Evolutionary conservation across 1,140 invertebrate genomes (phyloP), one percentile per base, ranked within the genome.

Genomic region (Caerostris darwini): DNA sequence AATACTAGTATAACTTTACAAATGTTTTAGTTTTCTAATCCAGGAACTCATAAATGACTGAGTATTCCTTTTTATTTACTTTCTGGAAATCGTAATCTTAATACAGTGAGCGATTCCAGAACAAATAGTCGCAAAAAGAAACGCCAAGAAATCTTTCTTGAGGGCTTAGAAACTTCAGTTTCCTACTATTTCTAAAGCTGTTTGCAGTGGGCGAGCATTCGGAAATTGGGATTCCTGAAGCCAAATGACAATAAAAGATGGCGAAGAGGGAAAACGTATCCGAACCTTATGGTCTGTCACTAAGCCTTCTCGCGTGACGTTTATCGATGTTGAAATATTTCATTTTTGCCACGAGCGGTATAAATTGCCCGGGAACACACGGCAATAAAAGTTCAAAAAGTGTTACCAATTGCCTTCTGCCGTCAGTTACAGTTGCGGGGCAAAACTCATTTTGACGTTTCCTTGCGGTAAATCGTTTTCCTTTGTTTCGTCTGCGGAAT

Each of bases 401-500:
- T 77, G 69, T 77, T 77, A 77, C 69, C 69, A 77, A 77, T 77
- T 50, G 69, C 69, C 50, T 77, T 77, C 69, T 34, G 34, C n/a
- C n/a, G 69, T 77, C 69, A 77, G n/a, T 77, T 77, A 77, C 69
- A 77, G 8, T 77, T 50, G 7, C 50, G 34, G n/a, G 69, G 34
- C 69, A 53, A 77, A 77, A 77, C 69, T 77, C 69, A 77, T 77
- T 77, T 77, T 77, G 69, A 77, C 69, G 69, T 77, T 77, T 77
- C n/a, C n/a, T n/a, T 10, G 69, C 8, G 69, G 61, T 64, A 77
- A 50, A 77, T 77, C 69, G 34, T 77, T 77, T 77, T 77, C 69
- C 69, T 77, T 77, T 77, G 69, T 77, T 77, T 77, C 50, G 69
- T 77, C 69, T 77, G 19, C 34, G 69, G 69, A 77, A 77, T 77